Conservation (phyloP, 2,888 invertebrate genomes). For the Rhodophaea formosa region DNA sequence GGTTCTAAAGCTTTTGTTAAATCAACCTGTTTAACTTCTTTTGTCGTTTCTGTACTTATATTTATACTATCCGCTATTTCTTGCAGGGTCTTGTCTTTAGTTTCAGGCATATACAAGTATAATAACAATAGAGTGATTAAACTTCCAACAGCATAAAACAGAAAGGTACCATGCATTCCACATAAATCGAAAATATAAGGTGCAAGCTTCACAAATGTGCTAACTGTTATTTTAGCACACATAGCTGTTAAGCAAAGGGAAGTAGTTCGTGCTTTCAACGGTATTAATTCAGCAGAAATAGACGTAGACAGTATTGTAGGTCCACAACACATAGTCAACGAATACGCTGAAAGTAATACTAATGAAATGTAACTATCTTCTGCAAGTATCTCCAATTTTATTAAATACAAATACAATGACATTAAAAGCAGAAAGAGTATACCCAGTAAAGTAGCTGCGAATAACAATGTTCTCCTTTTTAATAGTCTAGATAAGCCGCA, state of each 20-base stretch:
- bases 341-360: slow-evolving; percentile 33
- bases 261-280: slow-evolving; percentile 37
- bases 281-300: slow-evolving; percentile 39
- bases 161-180: slow-evolving; percentile 38
- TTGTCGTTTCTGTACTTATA: slow-evolving; percentile 11
- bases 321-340: slow-evolving; percentile 42
- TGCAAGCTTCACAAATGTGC: slow-evolving; percentile 32
- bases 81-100: slow-evolving; percentile 48
- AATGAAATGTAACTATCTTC: slow-evolving; percentile 38
- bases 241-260: slow-evolving; percentile 28
- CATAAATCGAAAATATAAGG: slow-evolving; percentile 37
- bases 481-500: slow-evolving; percentile 29
- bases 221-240: slow-evolving; percentile 15
- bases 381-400: slow-evolving; percentile 27
- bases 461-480: slow-evolving; percentile 37
- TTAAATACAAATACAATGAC: slow-evolving; percentile 38
- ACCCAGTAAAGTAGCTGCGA: slow-evolving; percentile 32
- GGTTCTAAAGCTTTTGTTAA: no score
- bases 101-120: slow-evolving; percentile 47
- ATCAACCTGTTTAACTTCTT: background rate
- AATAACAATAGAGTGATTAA: slow-evolving; percentile 29
- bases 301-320: slow-evolving; percentile 37
- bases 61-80: slow-evolving; percentile 39
- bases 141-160: slow-evolving; percentile 34
- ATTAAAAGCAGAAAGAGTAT: slow-evolving; percentile 34